phyloP scores from a whole-genome alignment of 2,113 vertebrate species.

The Uria aalge region DNA sequence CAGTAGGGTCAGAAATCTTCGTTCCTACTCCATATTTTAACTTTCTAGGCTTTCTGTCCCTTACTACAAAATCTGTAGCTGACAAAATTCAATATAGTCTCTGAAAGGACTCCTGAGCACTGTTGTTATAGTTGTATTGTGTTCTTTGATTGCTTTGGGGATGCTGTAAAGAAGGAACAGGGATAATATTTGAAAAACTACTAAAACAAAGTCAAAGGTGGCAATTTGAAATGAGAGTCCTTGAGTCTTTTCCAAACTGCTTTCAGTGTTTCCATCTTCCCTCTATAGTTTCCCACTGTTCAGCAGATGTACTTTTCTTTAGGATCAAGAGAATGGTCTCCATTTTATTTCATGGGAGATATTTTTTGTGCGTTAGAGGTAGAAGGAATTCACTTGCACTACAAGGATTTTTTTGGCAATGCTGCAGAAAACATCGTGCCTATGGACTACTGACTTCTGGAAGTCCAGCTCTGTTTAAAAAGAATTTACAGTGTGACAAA shows the following conservation, averaged over 20 bases:
- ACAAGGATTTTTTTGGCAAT: neutral
- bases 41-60: neutral
- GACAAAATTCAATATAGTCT: neutral
- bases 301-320: neutral
- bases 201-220: neutral
- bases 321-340: neutral
- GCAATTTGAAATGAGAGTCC: neutral
- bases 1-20: neutral
- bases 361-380: neutral
- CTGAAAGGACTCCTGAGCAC: neutral
- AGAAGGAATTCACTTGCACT: neutral
- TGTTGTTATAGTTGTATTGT: neutral
- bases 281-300: neutral
- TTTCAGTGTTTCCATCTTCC: neutral
- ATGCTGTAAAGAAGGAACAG: neutral
- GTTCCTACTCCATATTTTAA: neutral
- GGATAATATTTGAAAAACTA: neutral
- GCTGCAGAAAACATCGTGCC: neutral
- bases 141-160: constrained; percentile 4
- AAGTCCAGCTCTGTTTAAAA: neutral
- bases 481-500: neutral
- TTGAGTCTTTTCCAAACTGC: neutral
- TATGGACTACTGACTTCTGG: neutral
- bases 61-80: neutral
- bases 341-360: neutral